Evolutionary conservation across 1,140 invertebrate genomes (phyloP).

Genomic region (Leptopilina clavipes): DNA sequence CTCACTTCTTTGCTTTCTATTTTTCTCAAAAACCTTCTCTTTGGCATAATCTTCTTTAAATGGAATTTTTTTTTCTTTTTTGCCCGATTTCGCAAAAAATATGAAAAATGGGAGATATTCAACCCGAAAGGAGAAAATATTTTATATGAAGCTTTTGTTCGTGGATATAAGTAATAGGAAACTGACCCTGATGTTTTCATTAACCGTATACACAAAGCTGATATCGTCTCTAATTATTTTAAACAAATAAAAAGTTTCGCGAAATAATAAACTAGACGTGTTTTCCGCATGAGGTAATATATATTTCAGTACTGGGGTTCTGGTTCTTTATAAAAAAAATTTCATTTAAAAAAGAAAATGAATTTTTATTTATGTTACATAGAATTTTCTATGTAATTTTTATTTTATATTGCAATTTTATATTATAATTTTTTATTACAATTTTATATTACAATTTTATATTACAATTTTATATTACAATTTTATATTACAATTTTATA

Average conservation of each 20-base stretch:
- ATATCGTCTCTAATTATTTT: slow-evolving; percentile 4
- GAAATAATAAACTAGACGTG: too few species aligned
- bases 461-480: too few species aligned
- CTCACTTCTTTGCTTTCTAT: slow-evolving; percentile 43
- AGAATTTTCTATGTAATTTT: too few species aligned
- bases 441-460: too few species aligned
- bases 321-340: too few species aligned
- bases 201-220: neutral
- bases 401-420: too few species aligned
- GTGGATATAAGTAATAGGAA: neutral
- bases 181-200: slow-evolving; percentile 7
- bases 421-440: too few species aligned
- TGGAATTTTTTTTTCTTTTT: slow-evolving; percentile 20
- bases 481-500: too few species aligned
- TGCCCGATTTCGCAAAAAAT: neutral
- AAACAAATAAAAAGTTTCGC: neutral
- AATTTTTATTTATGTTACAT: too few species aligned
- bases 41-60: slow-evolving; percentile 29
- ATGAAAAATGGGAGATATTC: neutral
- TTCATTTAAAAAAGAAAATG: too few species aligned
- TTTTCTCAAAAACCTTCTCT: slow-evolving; percentile 16
- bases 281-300: neutral
- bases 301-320: too few species aligned
- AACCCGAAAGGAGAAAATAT: neutral
- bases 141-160: neutral